phyloP scores from a whole-genome alignment of 2,113 vertebrate species.

The Hirundichthys speculiger region DNA sequence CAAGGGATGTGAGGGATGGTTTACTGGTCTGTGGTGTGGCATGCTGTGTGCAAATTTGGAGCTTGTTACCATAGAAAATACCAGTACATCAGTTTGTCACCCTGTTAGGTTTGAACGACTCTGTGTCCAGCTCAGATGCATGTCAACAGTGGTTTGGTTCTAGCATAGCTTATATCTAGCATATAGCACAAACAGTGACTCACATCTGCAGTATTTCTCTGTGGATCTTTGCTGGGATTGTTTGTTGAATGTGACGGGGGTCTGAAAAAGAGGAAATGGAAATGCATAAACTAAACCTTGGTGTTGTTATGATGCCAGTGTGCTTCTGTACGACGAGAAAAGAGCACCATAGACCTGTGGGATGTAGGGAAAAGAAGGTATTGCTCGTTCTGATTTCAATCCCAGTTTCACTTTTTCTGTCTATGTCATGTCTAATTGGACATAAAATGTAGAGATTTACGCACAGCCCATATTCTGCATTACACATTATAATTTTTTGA shows the following conservation, averaged over 20 bases:
- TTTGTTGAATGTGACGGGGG: conserved; percentile 23
- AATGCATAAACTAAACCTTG: conserved; percentile 45
- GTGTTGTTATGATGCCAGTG: conserved; percentile 21
- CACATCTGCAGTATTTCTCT: conserved; percentile 36
- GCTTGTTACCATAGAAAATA: conserved; percentile 60
- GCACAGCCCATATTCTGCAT: conserved; percentile 42
- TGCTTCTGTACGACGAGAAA: conserved; percentile 19
- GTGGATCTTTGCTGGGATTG: conserved; percentile 36
- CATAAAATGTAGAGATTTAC: conserved; percentile 38
- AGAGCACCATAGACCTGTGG: conserved; percentile 6
- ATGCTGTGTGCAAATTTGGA: conserved; percentile 70
- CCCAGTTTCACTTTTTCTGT: conserved; percentile 15
- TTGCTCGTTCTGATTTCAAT: conserved; percentile 25
- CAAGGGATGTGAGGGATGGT: conserved; percentile 4
- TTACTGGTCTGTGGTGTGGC: conserved; percentile 60
- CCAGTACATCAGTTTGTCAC: conserved; percentile 45
- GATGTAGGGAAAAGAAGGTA: conserved; percentile 35
- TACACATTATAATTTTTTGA: conserved; percentile 41
- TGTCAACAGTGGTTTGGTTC: conserved; percentile 67
- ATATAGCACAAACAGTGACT: conserved; percentile 25
- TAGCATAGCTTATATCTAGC: conserved; percentile 32
- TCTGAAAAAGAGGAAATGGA: conserved; percentile 7
- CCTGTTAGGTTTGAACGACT: conserved; percentile 56
- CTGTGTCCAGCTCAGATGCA: conserved; percentile 67
- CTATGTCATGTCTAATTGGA: conserved; percentile 10